Evolutionary conservation across 2,888 invertebrate genomes (phyloP).

Genomic region (Drosophila histrio): DNA sequence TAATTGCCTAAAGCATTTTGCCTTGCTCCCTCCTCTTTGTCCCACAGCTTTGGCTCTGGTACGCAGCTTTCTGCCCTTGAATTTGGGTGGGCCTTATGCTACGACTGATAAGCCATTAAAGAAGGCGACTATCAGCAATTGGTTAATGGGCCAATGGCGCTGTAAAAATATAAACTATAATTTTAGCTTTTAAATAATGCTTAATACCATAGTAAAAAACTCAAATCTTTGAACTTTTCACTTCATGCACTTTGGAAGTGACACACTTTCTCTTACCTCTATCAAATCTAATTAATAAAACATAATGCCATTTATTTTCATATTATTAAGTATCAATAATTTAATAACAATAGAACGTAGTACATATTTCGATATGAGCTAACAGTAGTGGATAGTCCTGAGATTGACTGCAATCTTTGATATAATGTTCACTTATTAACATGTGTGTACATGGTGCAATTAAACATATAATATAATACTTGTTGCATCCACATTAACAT

Average conservation of each 20-base stretch:
- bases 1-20: conserved; percentile 35
- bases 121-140: conserved; percentile 2
- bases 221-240: not conserved
- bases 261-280: not conserved
- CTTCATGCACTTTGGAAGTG: not conserved
- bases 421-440: not conserved
- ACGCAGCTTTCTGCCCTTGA: conserved; percentile 25
- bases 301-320: no score
- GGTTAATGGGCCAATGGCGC: conserved; percentile 10
- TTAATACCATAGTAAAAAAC: no score
- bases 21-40: not conserved
- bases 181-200: not conserved
- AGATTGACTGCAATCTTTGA: no score
- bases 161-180: not conserved
- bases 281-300: not conserved
- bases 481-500: not conserved
- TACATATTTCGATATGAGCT: no score
- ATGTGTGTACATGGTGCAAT: not conserved
- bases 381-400: no score
- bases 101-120: conserved; percentile 10
- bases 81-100: conserved; percentile 14
- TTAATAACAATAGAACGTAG: no score
- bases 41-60: conserved; percentile 3
- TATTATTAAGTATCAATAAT: no score
- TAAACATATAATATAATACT: not conserved